Evolutionary conservation across 1,140 invertebrate species (phyloP).

Genomic region (Caligus rogercresseyi): DNA sequence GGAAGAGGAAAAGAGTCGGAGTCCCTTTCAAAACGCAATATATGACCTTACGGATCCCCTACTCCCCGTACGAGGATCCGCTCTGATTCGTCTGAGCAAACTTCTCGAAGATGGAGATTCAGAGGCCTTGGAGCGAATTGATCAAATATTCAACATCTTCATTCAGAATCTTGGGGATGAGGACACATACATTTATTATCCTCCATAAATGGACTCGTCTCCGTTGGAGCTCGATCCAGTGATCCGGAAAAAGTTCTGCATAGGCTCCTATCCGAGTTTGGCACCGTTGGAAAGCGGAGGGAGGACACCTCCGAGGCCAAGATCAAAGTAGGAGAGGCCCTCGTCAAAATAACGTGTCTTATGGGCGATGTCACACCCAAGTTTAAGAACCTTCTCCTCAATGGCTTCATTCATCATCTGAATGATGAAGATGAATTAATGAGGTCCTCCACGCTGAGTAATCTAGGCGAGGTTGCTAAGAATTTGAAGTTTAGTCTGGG

Average conservation of each 20-base stretch:
- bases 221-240: constrained; percentile 27
- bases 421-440: constrained; percentile 52
- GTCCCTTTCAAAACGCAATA: constrained; percentile 32
- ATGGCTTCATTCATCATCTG: constrained; percentile 47
- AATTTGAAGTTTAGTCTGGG: constrained; percentile 52
- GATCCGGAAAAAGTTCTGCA: constrained; percentile 31
- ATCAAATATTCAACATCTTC: constrained; percentile 48
- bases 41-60: constrained; percentile 48
- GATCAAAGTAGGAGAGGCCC: constrained; percentile 61
- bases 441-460: constrained; percentile 59
- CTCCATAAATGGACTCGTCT: constrained; percentile 52
- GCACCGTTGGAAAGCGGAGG: constrained; percentile 28
- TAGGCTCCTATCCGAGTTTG: constrained; percentile 41
- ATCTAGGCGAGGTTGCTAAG: constrained; percentile 61
- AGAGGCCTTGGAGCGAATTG: constrained; percentile 42
- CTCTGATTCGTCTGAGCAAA: constrained; percentile 48
- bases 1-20: constrained; percentile 13
- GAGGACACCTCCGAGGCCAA: constrained; percentile 34
- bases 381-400: constrained; percentile 49
- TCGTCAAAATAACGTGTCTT: constrained; percentile 49
- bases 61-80: constrained; percentile 60
- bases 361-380: constrained; percentile 55
- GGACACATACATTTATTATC: constrained; percentile 68
- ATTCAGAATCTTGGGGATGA: constrained; percentile 49
- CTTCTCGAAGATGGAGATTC: constrained; percentile 46